phyloP scores from a whole-genome alignment of 2,888 invertebrate species.

The Agrotis puta region DNA sequence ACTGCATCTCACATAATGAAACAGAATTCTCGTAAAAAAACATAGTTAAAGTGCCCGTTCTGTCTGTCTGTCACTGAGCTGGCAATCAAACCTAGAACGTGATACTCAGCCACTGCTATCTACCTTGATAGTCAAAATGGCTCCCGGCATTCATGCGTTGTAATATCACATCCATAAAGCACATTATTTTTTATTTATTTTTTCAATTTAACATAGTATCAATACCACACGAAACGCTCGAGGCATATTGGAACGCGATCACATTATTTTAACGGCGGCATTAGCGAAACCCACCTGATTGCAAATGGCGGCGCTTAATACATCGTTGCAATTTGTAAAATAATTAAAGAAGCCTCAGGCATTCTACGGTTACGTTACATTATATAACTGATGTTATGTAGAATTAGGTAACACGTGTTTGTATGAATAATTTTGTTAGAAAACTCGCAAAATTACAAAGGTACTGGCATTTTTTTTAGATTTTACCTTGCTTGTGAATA shows the following conservation, averaged over 20 bases:
- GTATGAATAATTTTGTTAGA: constrained; percentile 37
- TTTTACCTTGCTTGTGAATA: neutral
- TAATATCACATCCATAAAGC: constrained; percentile 21
- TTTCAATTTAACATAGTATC: constrained; percentile 33
- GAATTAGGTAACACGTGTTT: constrained; percentile 54
- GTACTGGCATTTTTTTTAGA: neutral
- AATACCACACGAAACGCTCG: constrained; percentile 31
- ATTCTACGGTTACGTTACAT: constrained; percentile 40
- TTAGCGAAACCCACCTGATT: constrained; percentile 50
- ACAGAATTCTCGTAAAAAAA: too few relatives aligned
- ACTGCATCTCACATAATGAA: too few relatives aligned
- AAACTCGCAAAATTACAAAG: constrained; percentile 28
- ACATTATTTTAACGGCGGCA: constrained; percentile 54
- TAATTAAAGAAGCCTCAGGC: constrained; percentile 61
- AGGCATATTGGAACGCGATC: constrained; percentile 48
- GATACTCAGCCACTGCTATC: too few relatives aligned
- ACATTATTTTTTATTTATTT: constrained; percentile 2
- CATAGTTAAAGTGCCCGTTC: too few relatives aligned
- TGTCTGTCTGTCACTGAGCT: too few relatives aligned
- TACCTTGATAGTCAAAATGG: too few relatives aligned
- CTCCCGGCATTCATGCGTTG: too few relatives aligned
- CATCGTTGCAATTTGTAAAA: constrained; percentile 58
- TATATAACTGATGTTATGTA: constrained; percentile 48
- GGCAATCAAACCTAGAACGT: too few relatives aligned
- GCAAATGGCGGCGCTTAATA: constrained; percentile 50